These are phyloP conservation scores for Cepphus grylle DNA, from an alignment of 2,113 vertebrate species.

Conservation along the genomic window DNA sequence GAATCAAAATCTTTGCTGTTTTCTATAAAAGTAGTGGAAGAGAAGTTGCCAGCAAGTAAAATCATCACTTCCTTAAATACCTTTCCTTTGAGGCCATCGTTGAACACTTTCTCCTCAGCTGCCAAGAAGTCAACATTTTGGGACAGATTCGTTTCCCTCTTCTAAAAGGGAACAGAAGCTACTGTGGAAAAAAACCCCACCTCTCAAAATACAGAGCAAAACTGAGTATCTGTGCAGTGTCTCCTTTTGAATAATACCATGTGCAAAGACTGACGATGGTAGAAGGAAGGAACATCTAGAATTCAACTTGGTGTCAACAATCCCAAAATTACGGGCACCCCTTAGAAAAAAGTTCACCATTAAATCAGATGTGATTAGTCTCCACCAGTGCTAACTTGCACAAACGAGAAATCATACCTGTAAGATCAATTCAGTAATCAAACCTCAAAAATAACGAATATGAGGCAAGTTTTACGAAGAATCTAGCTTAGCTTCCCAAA, in stretches of 20 bases:
- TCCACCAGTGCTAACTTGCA: background rate
- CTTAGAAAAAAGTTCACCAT: background rate
- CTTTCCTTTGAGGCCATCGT: background rate
- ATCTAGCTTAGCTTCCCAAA: background rate
- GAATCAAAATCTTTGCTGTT: background rate
- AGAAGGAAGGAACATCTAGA: background rate
- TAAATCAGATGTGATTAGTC: background rate
- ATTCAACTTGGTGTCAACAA: background rate
- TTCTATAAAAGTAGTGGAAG: background rate
- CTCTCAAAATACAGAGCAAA: background rate
- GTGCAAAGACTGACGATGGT: background rate
- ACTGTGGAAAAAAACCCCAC: background rate
- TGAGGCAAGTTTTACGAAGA: background rate
- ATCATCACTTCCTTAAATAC: conserved; percentile 3
- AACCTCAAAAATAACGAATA: background rate
- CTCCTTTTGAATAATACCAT: background rate
- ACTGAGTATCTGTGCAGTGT: background rate
- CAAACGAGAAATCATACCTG: background rate
- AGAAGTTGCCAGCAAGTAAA: background rate
- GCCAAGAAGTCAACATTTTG: background rate
- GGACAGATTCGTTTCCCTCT: conserved; percentile 1
- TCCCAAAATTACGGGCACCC: background rate
- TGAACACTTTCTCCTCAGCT: background rate
- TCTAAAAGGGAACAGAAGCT: background rate
- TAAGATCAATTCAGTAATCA: background rate